Evolutionary conservation across 2,888 invertebrate genomes (phyloP).

Genomic region (Capitulum mitella): DNA sequence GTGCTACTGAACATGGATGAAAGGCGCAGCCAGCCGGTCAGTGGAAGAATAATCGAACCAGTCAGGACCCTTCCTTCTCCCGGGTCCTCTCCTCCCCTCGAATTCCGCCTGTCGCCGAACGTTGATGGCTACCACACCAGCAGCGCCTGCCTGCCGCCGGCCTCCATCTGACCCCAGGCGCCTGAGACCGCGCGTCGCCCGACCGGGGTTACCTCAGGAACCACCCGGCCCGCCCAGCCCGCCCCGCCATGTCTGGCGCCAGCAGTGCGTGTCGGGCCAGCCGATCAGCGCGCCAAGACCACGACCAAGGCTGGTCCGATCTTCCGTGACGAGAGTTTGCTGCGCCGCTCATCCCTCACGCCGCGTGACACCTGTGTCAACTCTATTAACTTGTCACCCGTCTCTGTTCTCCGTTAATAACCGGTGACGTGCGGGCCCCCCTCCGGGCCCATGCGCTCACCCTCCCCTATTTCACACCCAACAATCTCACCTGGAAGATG

Average conservation of each 20-base stretch:
- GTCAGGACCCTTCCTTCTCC: too few relatives aligned
- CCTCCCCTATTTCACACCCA: conserved; percentile 23
- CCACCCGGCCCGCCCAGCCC: neutral
- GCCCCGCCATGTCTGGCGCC: neutral
- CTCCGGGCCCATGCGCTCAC: neutral
- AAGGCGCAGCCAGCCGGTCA: too few relatives aligned
- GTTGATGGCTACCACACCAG: too few relatives aligned
- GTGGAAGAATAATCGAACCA: too few relatives aligned
- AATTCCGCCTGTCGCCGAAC: too few relatives aligned
- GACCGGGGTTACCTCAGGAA: neutral
- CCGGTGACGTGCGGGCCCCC: conserved; percentile 3
- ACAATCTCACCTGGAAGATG: conserved; percentile 20
- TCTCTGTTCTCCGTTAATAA: neutral
- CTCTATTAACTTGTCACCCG: conserved; percentile 21
- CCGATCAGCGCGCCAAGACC: neutral
- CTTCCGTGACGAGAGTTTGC: neutral
- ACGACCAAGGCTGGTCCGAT: neutral
- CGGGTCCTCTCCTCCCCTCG: too few relatives aligned
- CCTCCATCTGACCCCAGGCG: too few relatives aligned
- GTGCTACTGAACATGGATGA: too few relatives aligned
- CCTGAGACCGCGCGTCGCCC: too few relatives aligned
- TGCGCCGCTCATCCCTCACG: neutral
- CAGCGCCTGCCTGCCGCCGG: too few relatives aligned
- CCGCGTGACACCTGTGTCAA: conserved; percentile 21
- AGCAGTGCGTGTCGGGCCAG: neutral